A percentile compares a stretch with the other conserved stretches of the same genome.
phyloP scores from a whole-genome alignment of 2,888 invertebrate species.

The Malacosoma neustria region DNA sequence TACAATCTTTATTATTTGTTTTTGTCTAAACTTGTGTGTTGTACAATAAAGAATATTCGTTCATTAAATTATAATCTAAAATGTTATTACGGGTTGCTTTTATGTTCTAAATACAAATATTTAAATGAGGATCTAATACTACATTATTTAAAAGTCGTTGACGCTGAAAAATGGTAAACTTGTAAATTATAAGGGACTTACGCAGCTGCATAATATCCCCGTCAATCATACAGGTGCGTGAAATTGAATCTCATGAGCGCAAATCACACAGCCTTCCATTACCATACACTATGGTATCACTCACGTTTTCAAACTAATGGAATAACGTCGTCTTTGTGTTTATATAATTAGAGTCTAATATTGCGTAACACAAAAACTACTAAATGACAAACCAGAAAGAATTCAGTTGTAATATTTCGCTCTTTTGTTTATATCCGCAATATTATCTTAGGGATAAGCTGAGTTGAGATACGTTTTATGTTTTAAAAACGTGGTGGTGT shows the following conservation, averaged over 20 bases:
- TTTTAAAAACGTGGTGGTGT: too few relatives aligned
- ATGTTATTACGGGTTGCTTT: too few relatives aligned
- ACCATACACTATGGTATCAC: conserved; percentile 38
- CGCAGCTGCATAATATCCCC: conserved; percentile 55
- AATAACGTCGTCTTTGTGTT: too few relatives aligned
- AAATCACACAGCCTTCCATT: conserved; percentile 56
- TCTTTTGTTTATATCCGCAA: conserved; percentile 25
- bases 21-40: too few relatives aligned
- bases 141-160: too few relatives aligned
- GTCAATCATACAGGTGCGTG: conserved; percentile 63
- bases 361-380: conserved; percentile 6
- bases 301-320: conserved; percentile 18
- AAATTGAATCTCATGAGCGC: conserved; percentile 69
- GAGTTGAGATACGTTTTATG: conserved; percentile 3
- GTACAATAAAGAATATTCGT: too few relatives aligned
- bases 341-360: conserved; percentile 19
- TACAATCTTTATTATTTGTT: too few relatives aligned
- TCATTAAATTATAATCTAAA: too few relatives aligned
- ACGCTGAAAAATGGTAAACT: conserved; percentile 36
- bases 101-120: too few relatives aligned
- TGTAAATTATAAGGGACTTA: conserved; percentile 49
- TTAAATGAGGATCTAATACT: too few relatives aligned
- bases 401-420: conserved; percentile 27
- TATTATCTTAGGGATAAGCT: conserved; percentile 15
- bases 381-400: conserved; percentile 26